Evolutionary conservation across 2,113 vertebrate species (phyloP).

Genomic region (Morone chrysops): DNA sequence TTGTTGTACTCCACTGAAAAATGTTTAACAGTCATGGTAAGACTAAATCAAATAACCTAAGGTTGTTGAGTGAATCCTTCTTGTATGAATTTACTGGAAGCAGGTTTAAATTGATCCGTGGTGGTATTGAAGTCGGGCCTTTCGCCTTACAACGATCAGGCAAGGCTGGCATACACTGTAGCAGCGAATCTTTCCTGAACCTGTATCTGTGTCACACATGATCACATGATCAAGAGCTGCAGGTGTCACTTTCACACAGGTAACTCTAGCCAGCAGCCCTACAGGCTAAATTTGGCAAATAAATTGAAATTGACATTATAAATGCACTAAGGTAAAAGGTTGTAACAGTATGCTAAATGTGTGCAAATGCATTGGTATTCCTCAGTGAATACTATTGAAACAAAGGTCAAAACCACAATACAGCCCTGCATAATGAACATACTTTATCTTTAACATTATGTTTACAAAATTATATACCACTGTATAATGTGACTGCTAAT

Average conservation of each 20-base stretch:
- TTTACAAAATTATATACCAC: not conserved
- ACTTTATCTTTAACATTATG: not conserved
- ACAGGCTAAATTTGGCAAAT: constrained; percentile 15
- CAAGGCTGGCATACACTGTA: not conserved
- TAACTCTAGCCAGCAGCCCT: constrained; percentile 58
- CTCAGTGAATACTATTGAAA: not conserved
- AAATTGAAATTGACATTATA: not conserved
- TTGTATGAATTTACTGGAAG: not conserved
- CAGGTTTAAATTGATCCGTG: not conserved
- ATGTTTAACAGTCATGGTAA: constrained; percentile 72
- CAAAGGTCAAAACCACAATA: not conserved
- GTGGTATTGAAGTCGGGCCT: not conserved
- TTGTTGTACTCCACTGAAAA: constrained; percentile 73
- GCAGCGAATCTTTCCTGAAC: constrained; percentile 5
- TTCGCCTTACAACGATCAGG: not conserved
- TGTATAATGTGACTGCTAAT: not conserved
- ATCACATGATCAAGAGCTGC: constrained; percentile 57
- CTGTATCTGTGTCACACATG: constrained; percentile 53
- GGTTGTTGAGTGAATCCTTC: not conserved
- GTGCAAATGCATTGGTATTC: not conserved
- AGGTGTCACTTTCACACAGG: constrained; percentile 75
- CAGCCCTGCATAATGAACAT: not conserved
- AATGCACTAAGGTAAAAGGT: not conserved
- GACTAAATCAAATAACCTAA: not conserved
- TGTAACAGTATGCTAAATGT: not conserved